These are phyloP conservation scores for Seriola aureovittata DNA, from an alignment of 2,113 vertebrate species.

Conservation along the genomic window DNA sequence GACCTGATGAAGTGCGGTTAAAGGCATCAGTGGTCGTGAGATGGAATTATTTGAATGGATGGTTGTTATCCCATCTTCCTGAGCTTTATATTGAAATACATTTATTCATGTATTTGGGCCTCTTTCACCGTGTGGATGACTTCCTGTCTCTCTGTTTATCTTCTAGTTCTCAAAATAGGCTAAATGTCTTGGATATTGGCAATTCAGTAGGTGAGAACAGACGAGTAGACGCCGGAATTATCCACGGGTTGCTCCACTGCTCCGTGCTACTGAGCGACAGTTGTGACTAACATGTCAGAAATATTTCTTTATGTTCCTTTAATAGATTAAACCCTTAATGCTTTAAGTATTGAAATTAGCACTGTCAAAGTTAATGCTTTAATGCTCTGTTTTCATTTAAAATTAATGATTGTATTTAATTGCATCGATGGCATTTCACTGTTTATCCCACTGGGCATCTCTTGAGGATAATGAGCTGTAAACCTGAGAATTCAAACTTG, in stretches of 20 bases:
- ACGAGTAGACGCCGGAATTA: slow-evolving; percentile 2
- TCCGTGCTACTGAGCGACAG: slow-evolving; percentile 1
- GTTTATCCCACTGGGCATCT: slow-evolving; percentile 48
- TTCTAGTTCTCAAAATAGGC: background rate
- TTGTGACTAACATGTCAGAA: slow-evolving; percentile 19
- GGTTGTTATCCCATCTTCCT: slow-evolving; percentile 1
- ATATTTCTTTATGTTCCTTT: slow-evolving; percentile 9
- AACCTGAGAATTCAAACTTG: background rate
- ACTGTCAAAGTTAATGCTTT: slow-evolving; percentile 44
- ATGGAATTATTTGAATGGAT: slow-evolving; percentile 19
- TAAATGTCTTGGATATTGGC: slow-evolving; percentile 3
- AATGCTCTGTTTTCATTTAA: slow-evolving; percentile 49
- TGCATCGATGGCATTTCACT: slow-evolving; percentile 36
- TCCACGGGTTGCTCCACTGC: slow-evolving; percentile 10
- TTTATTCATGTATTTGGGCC: slow-evolving; percentile 14
- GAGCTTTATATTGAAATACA: slow-evolving; percentile 13
- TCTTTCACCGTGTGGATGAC: background rate
- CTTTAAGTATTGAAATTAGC: slow-evolving; percentile 43
- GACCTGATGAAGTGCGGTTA: slow-evolving; percentile 29
- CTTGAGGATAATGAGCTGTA: slow-evolving; percentile 26
- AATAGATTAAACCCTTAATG: slow-evolving; percentile 26
- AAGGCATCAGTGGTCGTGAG: slow-evolving; percentile 20
- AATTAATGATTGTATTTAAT: slow-evolving; percentile 62
- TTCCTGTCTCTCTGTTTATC: slow-evolving; percentile 8
- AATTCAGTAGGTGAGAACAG: background rate